Evolutionary conservation across 2,888 invertebrate species (phyloP).

Genomic region (Syrphus vitripennis): DNA sequence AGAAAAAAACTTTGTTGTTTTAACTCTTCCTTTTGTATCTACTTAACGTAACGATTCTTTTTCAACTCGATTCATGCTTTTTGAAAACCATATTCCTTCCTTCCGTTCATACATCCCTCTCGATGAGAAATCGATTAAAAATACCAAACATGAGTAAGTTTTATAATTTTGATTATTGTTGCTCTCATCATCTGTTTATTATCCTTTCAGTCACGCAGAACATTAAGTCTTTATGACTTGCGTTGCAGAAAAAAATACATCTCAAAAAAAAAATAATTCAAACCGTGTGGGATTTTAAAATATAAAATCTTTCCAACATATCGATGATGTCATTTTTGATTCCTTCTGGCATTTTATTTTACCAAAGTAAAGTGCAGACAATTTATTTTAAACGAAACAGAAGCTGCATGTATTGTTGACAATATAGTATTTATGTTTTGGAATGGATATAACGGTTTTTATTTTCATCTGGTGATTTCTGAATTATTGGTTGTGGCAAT

Average conservation of each 20-base stretch:
- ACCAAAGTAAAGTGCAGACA: too few relatives aligned
- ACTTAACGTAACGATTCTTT: too few relatives aligned
- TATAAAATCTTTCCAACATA: not conserved
- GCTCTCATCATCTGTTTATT: slow-evolving; percentile 14
- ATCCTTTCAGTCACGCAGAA: slow-evolving; percentile 5
- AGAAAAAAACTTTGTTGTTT: too few relatives aligned
- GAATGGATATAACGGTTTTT: too few relatives aligned
- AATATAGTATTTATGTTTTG: too few relatives aligned
- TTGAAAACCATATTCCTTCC: too few relatives aligned
- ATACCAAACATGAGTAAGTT: slow-evolving; percentile 14
- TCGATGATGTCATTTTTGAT: slow-evolving; percentile 25
- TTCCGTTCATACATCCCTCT: too few relatives aligned
- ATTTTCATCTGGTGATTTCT: too few relatives aligned
- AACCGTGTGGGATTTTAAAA: not conserved
- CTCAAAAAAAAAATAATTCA: not conserved
- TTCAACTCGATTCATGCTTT: too few relatives aligned
- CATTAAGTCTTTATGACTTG: slow-evolving; percentile 17
- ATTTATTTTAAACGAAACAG: too few relatives aligned
- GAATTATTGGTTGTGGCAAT: too few relatives aligned
- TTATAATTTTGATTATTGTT: not conserved
- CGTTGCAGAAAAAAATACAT: not conserved
- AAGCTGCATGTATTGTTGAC: not conserved
- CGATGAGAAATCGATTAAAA: not conserved
- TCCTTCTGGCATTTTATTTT: not conserved
- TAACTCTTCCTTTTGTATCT: too few relatives aligned